Evolutionary conservation across 1,140 invertebrate species (phyloP).

Genomic region (Meloidogyne exigua): DNA sequence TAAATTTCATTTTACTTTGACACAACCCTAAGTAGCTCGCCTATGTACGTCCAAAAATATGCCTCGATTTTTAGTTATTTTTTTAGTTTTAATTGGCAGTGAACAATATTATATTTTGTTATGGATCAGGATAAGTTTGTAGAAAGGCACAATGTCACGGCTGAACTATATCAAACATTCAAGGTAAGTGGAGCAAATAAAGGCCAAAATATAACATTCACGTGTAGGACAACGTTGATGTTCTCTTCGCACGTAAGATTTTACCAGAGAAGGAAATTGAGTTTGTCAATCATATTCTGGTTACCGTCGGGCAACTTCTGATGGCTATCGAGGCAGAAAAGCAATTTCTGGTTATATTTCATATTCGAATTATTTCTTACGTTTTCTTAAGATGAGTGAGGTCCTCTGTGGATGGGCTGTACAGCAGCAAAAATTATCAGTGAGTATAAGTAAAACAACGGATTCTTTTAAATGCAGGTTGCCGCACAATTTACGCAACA

Average conservation of each 20-base stretch:
- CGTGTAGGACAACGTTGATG: slow-evolving; percentile 52
- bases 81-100: too few relatives aligned
- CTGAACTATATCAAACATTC: slow-evolving; percentile 58
- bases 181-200: slow-evolving; percentile 24
- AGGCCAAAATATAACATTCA: not conserved
- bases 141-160: slow-evolving; percentile 54
- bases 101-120: too few relatives aligned
- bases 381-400: slow-evolving; percentile 28
- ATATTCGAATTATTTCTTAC: not conserved
- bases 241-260: slow-evolving; percentile 48
- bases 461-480: not conserved
- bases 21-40: too few relatives aligned
- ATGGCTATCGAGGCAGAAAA: slow-evolving; percentile 60
- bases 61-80: too few relatives aligned
- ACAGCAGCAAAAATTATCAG: slow-evolving; percentile 61
- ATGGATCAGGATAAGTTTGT: slow-evolving; percentile 42
- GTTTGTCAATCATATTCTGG: slow-evolving; percentile 47
- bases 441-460: slow-evolving; percentile 49
- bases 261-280: slow-evolving; percentile 44
- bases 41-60: too few relatives aligned
- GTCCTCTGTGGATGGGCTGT: slow-evolving; percentile 56
- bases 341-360: slow-evolving; percentile 60
- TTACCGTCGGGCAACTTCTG: slow-evolving; percentile 36
- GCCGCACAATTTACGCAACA: slow-evolving; percentile 45
- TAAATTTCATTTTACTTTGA: not conserved